Evolutionary conservation across 2,113 vertebrate genomes (phyloP).

Genomic region (Collichthys lucidus): DNA sequence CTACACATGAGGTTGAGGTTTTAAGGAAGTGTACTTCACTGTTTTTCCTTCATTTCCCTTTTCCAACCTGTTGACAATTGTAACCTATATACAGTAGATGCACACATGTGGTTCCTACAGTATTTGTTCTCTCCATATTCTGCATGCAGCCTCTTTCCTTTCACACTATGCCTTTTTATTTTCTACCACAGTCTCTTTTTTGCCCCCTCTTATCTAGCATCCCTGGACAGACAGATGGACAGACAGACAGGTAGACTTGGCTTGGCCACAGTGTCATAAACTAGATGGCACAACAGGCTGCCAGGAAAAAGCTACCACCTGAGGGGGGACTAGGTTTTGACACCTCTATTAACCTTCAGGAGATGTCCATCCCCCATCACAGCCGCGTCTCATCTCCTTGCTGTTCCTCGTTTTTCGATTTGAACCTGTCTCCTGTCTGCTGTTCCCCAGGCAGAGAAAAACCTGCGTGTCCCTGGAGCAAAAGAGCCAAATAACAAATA

Average conservation of each 20-base stretch:
- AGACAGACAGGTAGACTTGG: constrained; percentile 29
- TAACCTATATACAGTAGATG: background rate
- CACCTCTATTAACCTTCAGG: constrained; percentile 82
- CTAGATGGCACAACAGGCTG: constrained; percentile 46
- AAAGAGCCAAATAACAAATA: constrained; percentile 64
- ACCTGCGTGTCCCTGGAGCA: constrained; percentile 43
- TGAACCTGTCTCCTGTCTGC: constrained; percentile 41
- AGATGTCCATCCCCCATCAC: constrained; percentile 50
- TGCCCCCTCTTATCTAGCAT: constrained; percentile 47
- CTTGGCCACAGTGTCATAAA: constrained; percentile 62
- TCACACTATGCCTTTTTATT: constrained; percentile 3
- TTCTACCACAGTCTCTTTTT: constrained; percentile 8
- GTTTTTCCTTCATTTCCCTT: no score
- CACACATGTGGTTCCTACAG: background rate
- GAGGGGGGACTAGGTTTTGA: constrained; percentile 61
- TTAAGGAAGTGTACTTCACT: no score
- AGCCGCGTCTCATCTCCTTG: constrained; percentile 21
- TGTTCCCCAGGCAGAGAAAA: constrained; percentile 34
- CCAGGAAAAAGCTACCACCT: constrained; percentile 61
- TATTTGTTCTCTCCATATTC: constrained; percentile 6
- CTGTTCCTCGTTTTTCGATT: constrained; percentile 35
- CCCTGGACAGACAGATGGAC: constrained; percentile 27
- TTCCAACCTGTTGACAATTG: background rate
- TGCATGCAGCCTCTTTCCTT: background rate
- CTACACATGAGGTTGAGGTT: no score